A percentile compares a stretch with the other conserved stretches of the same genome.
These are phyloP conservation scores for Lepidocolaptes lacrymiger DNA, from an alignment of 2,797 vertebrate species.

Conservation along the genomic window DNA sequence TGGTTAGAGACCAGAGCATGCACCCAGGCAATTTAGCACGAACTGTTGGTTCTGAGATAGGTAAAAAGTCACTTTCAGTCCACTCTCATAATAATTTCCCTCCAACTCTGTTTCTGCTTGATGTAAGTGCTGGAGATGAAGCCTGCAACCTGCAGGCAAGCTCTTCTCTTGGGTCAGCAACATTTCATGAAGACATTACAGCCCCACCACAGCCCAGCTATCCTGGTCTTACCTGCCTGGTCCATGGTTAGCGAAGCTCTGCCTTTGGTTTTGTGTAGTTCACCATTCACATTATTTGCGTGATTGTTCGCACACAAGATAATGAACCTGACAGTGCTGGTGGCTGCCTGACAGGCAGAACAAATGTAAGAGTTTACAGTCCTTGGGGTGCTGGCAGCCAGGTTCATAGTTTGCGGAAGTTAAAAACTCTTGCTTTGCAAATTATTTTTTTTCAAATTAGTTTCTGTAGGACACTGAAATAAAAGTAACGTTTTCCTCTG, in stretches of 20 bases:
- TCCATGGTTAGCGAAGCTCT: not conserved
- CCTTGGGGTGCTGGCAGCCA: not conserved
- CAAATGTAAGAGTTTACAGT: not conserved
- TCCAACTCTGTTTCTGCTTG: not conserved
- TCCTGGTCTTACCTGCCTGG: not conserved
- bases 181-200: accelerated
- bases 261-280: not conserved
- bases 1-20: not conserved
- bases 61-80: not conserved
- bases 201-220: not conserved
- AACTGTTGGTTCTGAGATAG: not conserved
- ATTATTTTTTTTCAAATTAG: not conserved
- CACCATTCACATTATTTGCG: not conserved
- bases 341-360: not conserved
- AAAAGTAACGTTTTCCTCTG: not conserved
- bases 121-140: not conserved
- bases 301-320: accelerated
- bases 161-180: not conserved
- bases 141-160: not conserved
- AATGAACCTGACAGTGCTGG: not conserved
- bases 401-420: not conserved
- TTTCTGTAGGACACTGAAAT: not conserved
- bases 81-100: not conserved
- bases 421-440: not conserved
- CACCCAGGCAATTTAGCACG: not conserved